Conservation (phyloP, 2,113 vertebrate species). For the Chrysemys picta region DNA sequence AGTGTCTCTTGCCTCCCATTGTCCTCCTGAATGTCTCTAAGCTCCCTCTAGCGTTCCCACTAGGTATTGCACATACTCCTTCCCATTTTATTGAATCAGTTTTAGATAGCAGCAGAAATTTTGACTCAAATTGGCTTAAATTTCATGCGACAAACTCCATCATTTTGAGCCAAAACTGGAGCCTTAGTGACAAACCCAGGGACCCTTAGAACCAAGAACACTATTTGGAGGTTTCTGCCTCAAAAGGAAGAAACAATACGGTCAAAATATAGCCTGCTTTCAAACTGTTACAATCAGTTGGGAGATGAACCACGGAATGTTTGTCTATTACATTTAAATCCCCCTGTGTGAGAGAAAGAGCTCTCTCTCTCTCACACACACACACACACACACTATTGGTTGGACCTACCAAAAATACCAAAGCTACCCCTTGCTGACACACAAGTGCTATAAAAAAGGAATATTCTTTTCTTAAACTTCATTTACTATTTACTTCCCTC, state of each 20-base stretch:
- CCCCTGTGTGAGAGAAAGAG: neutral
- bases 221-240: neutral
- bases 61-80: neutral
- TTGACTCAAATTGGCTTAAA: neutral
- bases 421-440: neutral
- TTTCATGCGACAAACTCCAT: neutral
- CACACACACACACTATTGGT: neutral
- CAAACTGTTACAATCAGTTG: neutral
- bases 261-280: neutral
- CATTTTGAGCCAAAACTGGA: neutral
- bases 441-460: neutral
- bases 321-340: neutral
- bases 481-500: neutral
- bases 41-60: too few relatives aligned
- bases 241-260: neutral
- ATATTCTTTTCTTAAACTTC: slow-evolving; percentile 11
- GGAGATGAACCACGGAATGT: neutral
- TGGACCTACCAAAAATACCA: neutral
- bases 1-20: too few relatives aligned
- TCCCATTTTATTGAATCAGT: neutral
- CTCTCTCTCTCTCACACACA: too few relatives aligned
- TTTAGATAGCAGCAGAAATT: neutral
- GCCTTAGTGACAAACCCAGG: too few relatives aligned
- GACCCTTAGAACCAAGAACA: neutral
- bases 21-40: too few relatives aligned